Evolutionary conservation across 2,797 vertebrate species (phyloP).

Genomic region (Agapornis canus): DNA sequence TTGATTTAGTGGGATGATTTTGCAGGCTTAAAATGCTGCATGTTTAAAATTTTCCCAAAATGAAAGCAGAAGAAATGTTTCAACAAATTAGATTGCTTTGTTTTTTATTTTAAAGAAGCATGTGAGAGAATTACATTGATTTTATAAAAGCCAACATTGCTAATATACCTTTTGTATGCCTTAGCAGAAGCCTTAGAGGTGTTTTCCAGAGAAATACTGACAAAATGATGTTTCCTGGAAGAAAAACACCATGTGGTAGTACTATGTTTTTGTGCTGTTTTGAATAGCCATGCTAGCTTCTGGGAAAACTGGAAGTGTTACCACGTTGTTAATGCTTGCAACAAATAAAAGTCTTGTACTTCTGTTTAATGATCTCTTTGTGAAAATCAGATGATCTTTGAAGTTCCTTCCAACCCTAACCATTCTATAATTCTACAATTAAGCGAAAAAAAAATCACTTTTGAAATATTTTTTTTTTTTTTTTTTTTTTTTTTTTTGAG

Average conservation of each 20-base stretch:
- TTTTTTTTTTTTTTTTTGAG: neutral
- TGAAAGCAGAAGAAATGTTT: neutral
- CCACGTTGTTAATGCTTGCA: neutral
- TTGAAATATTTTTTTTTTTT: neutral
- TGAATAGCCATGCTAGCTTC: neutral
- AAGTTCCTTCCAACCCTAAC: neutral
- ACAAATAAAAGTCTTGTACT: neutral
- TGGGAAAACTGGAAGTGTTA: neutral
- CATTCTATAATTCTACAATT: neutral
- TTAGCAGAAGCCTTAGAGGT: neutral
- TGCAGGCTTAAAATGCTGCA: neutral
- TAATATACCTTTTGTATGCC: neutral
- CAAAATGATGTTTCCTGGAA: neutral
- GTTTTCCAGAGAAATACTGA: neutral
- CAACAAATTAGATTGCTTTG: neutral
- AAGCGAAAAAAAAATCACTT: neutral
- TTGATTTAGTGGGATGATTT: neutral
- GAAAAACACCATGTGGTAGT: neutral
- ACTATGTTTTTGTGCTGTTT: neutral
- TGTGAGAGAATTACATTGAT: neutral
- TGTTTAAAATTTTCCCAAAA: neutral
- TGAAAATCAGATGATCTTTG: neutral
- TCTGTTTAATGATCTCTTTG: neutral
- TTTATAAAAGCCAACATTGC: neutral
- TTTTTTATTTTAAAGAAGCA: neutral